Base-by-base conservation (phyloP, 1,140 invertebrate species). In the Apolygus lucorum region DNA sequence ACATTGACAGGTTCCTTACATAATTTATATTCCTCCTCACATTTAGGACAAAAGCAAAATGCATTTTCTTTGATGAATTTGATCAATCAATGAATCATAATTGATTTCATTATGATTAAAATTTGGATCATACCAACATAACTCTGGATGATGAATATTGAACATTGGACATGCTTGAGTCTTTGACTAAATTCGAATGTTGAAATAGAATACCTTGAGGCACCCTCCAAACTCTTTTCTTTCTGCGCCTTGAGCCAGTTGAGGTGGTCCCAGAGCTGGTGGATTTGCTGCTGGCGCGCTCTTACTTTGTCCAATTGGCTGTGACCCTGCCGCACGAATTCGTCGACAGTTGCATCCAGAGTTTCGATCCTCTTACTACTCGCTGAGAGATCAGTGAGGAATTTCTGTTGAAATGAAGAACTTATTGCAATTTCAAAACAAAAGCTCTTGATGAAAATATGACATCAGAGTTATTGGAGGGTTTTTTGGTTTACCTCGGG, bases 301-400 rank as follows among this genome's bases (percentile, higher is more conserved):
- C 86, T 85, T 1, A 97, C 92, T 77, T 91, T 90, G 71, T 90
- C 89, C 49, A 93, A 83, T 77, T 98, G 92, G 63, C 91, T 88
- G 78, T 96, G 95, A n/a, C 90, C 89, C 69, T 90, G 73, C 0
- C 85, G 82, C 0, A 89, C 84, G 77, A 99, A 91, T 72, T 94
- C 91, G 67, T 94, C 87, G 0, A 96, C 95, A 22, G 92, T 88
- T 0, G 84, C 81, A 76, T 97, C 94, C 68, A 99, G 91, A 49
- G 88, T 87, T 74, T 96, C 93, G 69, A 98, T 84, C 1, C 95
- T 85, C 74, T 92, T 92, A 1, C 90, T 91, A 26, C 92, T 95
- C 0, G 95, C 96, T 0, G 93, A 95, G 11, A 99, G 79, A 77
- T 98, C 96, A 0, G 96, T 98, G 2, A 98, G 84, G 79, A 98